phyloP scores from a whole-genome alignment of 1,140 invertebrate species.

The Philaenus spumarius region DNA sequence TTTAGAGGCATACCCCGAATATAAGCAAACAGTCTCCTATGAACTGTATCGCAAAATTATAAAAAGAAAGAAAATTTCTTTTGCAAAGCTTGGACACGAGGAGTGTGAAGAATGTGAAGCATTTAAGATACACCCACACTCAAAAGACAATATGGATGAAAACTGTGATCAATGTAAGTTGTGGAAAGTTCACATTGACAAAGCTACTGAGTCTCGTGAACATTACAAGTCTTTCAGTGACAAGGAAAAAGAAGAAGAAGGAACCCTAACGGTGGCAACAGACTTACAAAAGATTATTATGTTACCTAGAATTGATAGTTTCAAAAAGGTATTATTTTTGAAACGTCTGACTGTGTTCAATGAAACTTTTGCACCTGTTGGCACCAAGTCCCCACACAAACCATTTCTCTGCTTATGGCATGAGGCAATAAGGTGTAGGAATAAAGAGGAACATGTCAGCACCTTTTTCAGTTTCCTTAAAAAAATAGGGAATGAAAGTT shows the following conservation, averaged over 20 bases:
- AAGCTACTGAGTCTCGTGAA: no score
- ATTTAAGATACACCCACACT: slow-evolving; percentile 15
- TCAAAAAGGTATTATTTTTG: no score
- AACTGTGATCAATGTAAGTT: neutral
- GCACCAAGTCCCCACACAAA: neutral
- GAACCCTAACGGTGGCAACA: no score
- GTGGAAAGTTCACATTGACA: slow-evolving; percentile 4
- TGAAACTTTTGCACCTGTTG: slow-evolving; percentile 14
- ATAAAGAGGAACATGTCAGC: slow-evolving; percentile 26
- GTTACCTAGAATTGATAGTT: slow-evolving; percentile 22
- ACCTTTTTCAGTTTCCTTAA: slow-evolving; percentile 17
- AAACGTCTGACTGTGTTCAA: no score
- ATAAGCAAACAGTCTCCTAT: slow-evolving; percentile 21
- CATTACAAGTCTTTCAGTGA: neutral
- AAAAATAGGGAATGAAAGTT: neutral
- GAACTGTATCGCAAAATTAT: slow-evolving; percentile 18
- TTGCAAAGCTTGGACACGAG: no score
- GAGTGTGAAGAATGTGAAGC: slow-evolving; percentile 25
- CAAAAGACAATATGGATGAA: slow-evolving; percentile 13
- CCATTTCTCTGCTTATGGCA: slow-evolving; percentile 12
- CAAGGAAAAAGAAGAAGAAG: slow-evolving; percentile 1
- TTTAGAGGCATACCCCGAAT: slow-evolving; percentile 11
- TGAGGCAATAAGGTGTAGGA: slow-evolving; percentile 24
- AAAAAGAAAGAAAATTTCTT: slow-evolving; percentile 18
- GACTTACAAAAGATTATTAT: slow-evolving; percentile 27